phyloP scores from a whole-genome alignment of 2,797 vertebrate genomes.

The Myotis findleyi region DNA sequence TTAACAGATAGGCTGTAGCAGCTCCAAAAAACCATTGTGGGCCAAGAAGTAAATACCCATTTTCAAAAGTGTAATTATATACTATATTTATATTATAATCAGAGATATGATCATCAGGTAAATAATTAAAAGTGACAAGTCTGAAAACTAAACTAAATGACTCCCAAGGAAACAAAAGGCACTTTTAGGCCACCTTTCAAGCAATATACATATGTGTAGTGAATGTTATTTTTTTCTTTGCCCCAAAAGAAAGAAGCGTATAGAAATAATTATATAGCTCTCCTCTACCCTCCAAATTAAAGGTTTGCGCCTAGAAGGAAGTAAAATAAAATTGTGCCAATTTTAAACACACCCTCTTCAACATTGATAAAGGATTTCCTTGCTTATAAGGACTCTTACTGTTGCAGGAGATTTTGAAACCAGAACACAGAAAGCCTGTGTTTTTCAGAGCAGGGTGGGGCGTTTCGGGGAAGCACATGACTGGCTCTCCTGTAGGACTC shows the following conservation, averaged over 20 bases:
- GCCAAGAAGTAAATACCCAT: constrained; percentile 60
- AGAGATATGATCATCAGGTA: constrained; percentile 48
- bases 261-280: constrained; percentile 30
- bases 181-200: constrained; percentile 15
- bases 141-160: constrained; percentile 66
- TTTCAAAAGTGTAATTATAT: constrained; percentile 64
- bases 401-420: constrained; percentile 43
- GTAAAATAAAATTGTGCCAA: constrained; percentile 43
- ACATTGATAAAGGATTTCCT: constrained; percentile 22
- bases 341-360: constrained; percentile 39
- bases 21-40: constrained; percentile 53
- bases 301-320: constrained; percentile 29
- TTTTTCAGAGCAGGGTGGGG: not conserved
- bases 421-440: constrained; percentile 41
- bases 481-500: not conserved
- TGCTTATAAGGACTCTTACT: constrained; percentile 20
- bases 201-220: not conserved
- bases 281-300: constrained; percentile 37
- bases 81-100: constrained; percentile 47
- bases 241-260: constrained; percentile 3
- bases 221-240: not conserved
- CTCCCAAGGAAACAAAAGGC: constrained; percentile 52
- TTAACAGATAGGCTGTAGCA: constrained; percentile 68
- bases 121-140: constrained; percentile 64
- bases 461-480: not conserved